Evolutionary conservation across 1,140 invertebrate genomes (phyloP), one percentile per base, ranked within the genome.

Genomic region (Andricus grossulariae): DNA sequence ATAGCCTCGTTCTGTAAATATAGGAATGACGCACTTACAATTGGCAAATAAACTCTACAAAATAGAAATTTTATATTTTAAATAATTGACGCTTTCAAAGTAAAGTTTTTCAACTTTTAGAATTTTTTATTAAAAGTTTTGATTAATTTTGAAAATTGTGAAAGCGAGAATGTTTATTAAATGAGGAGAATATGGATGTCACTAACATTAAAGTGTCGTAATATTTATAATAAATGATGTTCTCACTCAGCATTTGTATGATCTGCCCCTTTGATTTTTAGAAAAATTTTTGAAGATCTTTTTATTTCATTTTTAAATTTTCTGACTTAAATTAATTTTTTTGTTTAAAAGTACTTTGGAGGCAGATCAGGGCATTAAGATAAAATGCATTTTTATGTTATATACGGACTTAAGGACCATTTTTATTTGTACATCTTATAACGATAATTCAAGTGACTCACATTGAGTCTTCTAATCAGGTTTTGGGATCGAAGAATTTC

Each of bases 401-500:
- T 73, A 73, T 73, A 71, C 75, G 55, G 50, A 55, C 60, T 72
- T 72, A 77, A 51, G 49, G 70, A 73, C 39, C 70, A 45, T 50
- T 74, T 77, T 80, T 79, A 32, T 45, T 73, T 32, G 21, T 21
- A 60, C 25, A n/a, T 66, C 25, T 66, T 15, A 39, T 66, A 45
- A 66, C 39, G 60, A 39, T 66, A 39, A 66, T 66, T 74, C 50
- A 75, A 57, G 73, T 79, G 80, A 80, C 86, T 88, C 86, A 88
- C 82, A 87, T 87, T 87, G 84, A 87, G 85, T 82, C 81, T 60
- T 75, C 25, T 73, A 74, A 66, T 72, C 25, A 45, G 25, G 60
- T 66, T 66, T 66, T 39, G 60, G 60, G 60, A 66, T 66, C 60
- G 25, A 66, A 66, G 60, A 66, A 66, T 16, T 45, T 15, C 25